Conservation (phyloP, 2,113 vertebrate species). For the Seriola rivoliana region DNA sequence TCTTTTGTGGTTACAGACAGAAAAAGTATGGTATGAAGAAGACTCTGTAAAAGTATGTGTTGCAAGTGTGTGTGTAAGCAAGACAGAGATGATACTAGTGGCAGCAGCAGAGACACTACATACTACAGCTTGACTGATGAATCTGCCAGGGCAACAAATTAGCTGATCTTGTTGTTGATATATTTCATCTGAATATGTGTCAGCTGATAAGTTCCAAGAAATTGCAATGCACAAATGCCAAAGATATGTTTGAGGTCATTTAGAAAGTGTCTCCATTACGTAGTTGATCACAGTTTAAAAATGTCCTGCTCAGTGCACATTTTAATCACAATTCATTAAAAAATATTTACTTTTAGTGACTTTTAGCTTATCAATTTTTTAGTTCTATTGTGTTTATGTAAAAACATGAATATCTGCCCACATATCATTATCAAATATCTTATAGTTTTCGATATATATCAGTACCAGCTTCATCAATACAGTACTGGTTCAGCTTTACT, state of each 20-base stretch:
- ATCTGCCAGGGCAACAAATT: neutral
- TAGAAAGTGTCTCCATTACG: neutral
- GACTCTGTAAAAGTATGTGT: slow-evolving; percentile 50
- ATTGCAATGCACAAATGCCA: neutral
- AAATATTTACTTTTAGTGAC: too few species aligned
- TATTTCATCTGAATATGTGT: neutral
- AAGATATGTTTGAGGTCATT: neutral
- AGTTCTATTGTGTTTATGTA: neutral
- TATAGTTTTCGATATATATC: too few species aligned
- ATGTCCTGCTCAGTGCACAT: neutral
- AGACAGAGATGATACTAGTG: slow-evolving; percentile 22
- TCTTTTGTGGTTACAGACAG: slow-evolving; percentile 58
- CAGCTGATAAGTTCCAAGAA: neutral
- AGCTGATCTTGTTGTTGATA: neutral
- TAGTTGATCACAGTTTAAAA: neutral
- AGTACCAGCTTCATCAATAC: too few species aligned
- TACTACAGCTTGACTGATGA: neutral
- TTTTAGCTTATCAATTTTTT: neutral
- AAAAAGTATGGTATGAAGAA: slow-evolving; percentile 65
- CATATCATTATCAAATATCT: neutral
- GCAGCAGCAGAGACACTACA: slow-evolving; percentile 11
- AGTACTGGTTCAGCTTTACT: too few species aligned
- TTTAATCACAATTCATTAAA: neutral
- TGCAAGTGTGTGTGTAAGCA: slow-evolving; percentile 16
- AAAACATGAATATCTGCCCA: neutral